These are phyloP conservation scores for Volucella inflata DNA, from an alignment of 2,888 invertebrate genomes.

Conservation along the genomic window DNA sequence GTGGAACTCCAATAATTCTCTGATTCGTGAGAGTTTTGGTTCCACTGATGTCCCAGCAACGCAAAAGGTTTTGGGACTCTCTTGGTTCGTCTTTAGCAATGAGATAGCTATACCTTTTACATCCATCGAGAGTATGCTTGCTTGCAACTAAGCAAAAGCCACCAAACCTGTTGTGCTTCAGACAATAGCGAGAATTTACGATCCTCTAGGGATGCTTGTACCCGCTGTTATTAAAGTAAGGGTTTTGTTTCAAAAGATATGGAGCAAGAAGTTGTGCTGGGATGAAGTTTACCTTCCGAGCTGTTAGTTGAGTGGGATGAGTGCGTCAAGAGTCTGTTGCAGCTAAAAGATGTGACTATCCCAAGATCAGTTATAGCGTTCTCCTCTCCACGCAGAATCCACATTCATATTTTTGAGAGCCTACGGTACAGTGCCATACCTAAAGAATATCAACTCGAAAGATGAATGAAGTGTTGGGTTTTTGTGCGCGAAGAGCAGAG, in stretches of 20 bases:
- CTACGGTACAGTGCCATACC: neutral
- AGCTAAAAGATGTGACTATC: slow-evolving; percentile 18
- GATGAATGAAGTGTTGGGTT: too few relatives aligned
- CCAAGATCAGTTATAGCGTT: slow-evolving; percentile 8
- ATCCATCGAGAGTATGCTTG: neutral
- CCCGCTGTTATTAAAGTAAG: neutral
- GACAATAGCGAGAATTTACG: slow-evolving; percentile 11
- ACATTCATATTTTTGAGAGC: slow-evolving; percentile 5
- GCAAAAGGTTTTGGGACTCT: neutral
- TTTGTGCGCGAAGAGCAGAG: neutral
- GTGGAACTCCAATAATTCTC: too few relatives aligned
- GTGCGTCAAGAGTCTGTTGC: slow-evolving; percentile 19
- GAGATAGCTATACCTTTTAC: neutral
- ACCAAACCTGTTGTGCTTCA: neutral
- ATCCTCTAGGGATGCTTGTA: too few relatives aligned
- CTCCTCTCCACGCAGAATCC: slow-evolving; percentile 1
- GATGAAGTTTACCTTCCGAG: slow-evolving; percentile 19
- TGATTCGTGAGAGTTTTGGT: too few relatives aligned
- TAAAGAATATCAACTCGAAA: neutral
- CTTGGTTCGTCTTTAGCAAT: neutral
- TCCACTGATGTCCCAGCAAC: too few relatives aligned
- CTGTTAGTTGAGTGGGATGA: slow-evolving; percentile 12
- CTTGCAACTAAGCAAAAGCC: too few relatives aligned
- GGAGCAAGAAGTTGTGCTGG: slow-evolving; percentile 9
- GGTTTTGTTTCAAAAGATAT: neutral